Evolutionary conservation across 1,140 invertebrate genomes (phyloP).

Genomic region (Cydia fagiglandana): DNA sequence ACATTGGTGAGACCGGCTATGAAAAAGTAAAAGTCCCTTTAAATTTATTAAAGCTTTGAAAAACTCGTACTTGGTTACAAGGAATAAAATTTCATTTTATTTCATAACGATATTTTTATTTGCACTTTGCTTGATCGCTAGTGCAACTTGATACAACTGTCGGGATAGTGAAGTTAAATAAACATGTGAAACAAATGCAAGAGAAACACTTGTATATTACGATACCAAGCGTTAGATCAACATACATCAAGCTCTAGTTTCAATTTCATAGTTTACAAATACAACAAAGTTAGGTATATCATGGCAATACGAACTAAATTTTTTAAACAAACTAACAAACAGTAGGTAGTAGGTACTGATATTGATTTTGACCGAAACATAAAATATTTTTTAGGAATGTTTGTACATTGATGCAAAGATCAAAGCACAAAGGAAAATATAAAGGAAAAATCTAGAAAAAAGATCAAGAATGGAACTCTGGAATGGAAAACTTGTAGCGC

Average conservation of each 20-base stretch:
- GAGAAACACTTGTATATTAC: constrained; percentile 4
- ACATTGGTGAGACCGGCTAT: too few species aligned
- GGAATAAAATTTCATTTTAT: neutral
- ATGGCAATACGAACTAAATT: neutral
- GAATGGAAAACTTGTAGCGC: neutral
- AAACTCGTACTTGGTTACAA: neutral
- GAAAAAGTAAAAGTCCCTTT: too few species aligned
- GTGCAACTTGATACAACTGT: neutral
- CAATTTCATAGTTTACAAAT: neutral
- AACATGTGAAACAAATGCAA: neutral
- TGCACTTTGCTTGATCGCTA: neutral
- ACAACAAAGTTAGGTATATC: neutral
- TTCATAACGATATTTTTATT: neutral
- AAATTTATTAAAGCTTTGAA: neutral
- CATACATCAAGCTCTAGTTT: neutral
- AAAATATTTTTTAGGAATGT: neutral
- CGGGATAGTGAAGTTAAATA: neutral
- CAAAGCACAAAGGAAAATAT: neutral
- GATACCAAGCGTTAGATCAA: neutral
- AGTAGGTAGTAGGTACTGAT: neutral
- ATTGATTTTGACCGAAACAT: neutral
- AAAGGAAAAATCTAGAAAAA: neutral
- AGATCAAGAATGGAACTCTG: neutral
- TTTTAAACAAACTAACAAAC: too few species aligned
- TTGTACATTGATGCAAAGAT: constrained; percentile 11